Evolutionary conservation across 2,113 vertebrate species (phyloP).

Genomic region (Nicator chloris): DNA sequence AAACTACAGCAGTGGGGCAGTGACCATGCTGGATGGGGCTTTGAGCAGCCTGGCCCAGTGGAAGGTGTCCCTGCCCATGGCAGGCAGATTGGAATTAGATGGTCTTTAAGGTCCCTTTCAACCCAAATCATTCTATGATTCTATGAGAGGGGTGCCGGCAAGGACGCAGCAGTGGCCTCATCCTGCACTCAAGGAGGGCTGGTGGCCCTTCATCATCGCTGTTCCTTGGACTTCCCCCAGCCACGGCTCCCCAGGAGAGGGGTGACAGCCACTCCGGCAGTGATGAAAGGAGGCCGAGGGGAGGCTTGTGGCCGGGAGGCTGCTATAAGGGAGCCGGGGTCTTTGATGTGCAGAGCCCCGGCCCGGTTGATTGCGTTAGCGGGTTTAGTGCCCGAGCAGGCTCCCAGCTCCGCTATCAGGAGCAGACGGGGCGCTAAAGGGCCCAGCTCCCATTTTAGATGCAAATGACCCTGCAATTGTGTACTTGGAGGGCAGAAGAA

Average conservation of each 20-base stretch:
- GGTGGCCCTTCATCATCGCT: not conserved
- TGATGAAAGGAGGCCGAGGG: slow-evolving; percentile 5
- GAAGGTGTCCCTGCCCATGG: not conserved
- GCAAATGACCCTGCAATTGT: slow-evolving; percentile 53
- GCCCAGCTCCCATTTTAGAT: slow-evolving; percentile 29
- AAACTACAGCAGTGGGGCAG: not conserved
- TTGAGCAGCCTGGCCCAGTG: not conserved
- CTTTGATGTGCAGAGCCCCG: slow-evolving; percentile 48
- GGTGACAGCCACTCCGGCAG: not conserved
- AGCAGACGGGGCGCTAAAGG: slow-evolving; percentile 25
- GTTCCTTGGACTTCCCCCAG: not conserved
- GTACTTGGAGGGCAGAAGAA: slow-evolving; percentile 23
- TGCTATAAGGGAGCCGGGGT: not conserved
- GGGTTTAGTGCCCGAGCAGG: slow-evolving; percentile 16
- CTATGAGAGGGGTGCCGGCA: not conserved
- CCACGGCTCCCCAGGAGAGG: not conserved
- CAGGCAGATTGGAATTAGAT: not conserved
- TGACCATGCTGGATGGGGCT: not conserved
- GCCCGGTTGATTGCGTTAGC: slow-evolving; percentile 43
- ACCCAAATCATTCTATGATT: not conserved
- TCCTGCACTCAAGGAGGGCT: not conserved
- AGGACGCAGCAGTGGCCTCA: not conserved
- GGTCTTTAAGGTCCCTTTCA: not conserved
- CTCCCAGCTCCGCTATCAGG: slow-evolving; percentile 13
- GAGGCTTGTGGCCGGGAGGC: not conserved